phyloP scores from a whole-genome alignment of 2,797 vertebrate species.

The Gymnoscopelus microlampas region DNA sequence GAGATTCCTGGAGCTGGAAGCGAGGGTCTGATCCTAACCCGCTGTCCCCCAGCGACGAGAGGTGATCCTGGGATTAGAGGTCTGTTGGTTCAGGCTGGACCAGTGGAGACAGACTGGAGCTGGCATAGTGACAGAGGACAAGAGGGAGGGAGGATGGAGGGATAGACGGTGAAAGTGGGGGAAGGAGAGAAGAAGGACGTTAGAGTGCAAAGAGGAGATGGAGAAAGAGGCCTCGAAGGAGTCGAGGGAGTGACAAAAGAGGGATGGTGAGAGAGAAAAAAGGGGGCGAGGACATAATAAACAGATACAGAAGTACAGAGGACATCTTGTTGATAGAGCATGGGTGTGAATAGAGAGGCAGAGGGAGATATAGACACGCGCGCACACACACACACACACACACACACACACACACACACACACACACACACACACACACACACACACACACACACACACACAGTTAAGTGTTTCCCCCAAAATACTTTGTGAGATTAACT shows the following conservation, averaged over 20 bases:
- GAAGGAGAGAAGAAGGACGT: conserved; percentile 25
- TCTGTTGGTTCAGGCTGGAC: conserved; percentile 75
- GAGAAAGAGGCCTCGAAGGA: not conserved
- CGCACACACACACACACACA: too few relatives aligned
- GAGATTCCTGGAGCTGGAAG: conserved; percentile 54
- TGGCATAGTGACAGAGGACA: conserved; percentile 57
- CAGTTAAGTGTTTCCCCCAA: not conserved
- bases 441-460: not conserved
- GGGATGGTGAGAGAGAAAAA: conserved; percentile 13
- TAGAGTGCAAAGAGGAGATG: conserved; percentile 50
- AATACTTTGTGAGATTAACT: not conserved
- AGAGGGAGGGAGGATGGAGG: conserved; percentile 38
- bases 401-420: too few relatives aligned
- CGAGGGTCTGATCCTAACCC: conserved; percentile 48
- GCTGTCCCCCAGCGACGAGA: conserved; percentile 63
- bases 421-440: too few relatives aligned
- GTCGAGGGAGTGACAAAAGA: conserved; percentile 25
- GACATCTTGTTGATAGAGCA: not conserved
- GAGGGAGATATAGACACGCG: not conserved
- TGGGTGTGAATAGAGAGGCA: not conserved
- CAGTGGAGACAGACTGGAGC: conserved; percentile 67
- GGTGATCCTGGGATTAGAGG: conserved; percentile 72
- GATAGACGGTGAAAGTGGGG: conserved; percentile 6
- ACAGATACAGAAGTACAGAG: too few relatives aligned
- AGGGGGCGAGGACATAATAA: not conserved